Percentiles rank a stretch among this genome's conserved stretches.
These are phyloP conservation scores for Thinocorus orbignyianus DNA, from an alignment of 2,113 vertebrate species.

Conservation along the genomic window DNA sequence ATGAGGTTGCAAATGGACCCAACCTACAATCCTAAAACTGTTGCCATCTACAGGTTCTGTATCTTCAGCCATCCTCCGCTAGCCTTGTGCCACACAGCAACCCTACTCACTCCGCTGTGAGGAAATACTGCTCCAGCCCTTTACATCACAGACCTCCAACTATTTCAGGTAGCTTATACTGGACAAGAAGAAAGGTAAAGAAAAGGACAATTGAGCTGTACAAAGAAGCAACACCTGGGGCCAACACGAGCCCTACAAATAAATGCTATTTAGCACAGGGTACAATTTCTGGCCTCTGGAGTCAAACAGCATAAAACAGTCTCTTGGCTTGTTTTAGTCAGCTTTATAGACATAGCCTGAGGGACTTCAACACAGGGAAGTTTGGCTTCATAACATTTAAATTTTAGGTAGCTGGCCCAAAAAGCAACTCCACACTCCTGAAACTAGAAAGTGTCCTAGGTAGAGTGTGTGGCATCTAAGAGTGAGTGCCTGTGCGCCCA, in stretches of 20 bases:
- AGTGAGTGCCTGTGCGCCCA: neutral
- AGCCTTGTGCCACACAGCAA: neutral
- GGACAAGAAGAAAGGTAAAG: neutral
- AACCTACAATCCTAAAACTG: neutral
- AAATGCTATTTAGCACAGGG: neutral
- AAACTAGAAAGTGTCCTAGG: neutral
- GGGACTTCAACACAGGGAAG: neutral
- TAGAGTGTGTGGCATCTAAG: neutral
- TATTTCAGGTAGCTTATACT: neutral
- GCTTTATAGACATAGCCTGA: neutral
- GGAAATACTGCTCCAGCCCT: neutral
- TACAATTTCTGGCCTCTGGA: neutral
- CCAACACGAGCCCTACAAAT: neutral
- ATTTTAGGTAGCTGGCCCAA: neutral
- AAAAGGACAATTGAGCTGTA: rapidly evolving
- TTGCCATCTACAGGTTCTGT: neutral
- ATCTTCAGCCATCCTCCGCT: neutral
- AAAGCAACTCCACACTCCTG: neutral
- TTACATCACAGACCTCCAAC: neutral
- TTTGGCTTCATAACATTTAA: neutral
- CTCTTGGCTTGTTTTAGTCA: neutral
- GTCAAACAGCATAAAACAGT: neutral
- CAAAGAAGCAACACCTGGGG: neutral
- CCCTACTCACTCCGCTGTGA: neutral
- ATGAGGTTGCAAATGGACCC: neutral